Evolutionary conservation across 2,113 vertebrate genomes (phyloP).

Genomic region (Rhinichthys klamathensis): DNA sequence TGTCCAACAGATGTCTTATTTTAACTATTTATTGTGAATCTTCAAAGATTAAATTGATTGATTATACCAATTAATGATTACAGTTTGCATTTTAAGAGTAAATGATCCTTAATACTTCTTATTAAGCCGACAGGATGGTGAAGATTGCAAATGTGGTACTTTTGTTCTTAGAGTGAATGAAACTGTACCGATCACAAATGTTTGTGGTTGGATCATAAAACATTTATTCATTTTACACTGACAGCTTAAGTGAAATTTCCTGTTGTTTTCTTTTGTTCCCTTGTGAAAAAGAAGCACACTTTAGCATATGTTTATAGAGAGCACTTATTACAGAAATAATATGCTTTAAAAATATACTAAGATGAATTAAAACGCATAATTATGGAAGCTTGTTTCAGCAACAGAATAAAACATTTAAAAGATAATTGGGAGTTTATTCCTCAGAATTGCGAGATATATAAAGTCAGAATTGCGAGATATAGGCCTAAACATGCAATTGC

Average conservation of each 20-base stretch:
- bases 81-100: background rate
- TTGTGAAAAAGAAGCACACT: background rate
- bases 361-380: too few relatives aligned
- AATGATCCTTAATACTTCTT: background rate
- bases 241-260: background rate
- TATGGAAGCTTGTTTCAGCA: too few relatives aligned
- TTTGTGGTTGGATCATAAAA: constrained; percentile 1
- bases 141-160: background rate
- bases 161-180: background rate
- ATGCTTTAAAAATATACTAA: background rate
- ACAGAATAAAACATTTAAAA: too few relatives aligned
- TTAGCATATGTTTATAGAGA: background rate
- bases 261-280: constrained; percentile 14
- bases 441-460: too few relatives aligned
- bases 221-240: constrained; percentile 9
- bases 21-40: background rate
- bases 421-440: too few relatives aligned
- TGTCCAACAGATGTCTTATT: background rate
- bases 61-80: background rate
- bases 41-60: background rate
- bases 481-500: too few relatives aligned
- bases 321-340: background rate
- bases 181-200: background rate
- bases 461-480: too few relatives aligned
- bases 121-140: background rate